Evolutionary conservation across 1,140 invertebrate genomes (phyloP).

Genomic region (Philopotamus ludificatus): DNA sequence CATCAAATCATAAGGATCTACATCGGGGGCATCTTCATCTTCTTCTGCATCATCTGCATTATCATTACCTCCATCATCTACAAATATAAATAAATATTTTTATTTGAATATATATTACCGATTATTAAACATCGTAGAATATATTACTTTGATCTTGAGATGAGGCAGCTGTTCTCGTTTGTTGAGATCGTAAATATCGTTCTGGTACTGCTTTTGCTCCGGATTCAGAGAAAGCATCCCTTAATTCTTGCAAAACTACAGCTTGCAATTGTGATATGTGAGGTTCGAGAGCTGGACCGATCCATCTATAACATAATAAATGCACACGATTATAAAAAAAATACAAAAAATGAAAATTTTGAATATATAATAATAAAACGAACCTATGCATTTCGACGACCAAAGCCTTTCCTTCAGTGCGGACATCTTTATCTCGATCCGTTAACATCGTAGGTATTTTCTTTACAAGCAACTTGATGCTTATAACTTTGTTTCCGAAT

Average conservation of each 20-base stretch:
- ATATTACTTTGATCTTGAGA: slow-evolving; percentile 41
- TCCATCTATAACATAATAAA: slow-evolving; percentile 64
- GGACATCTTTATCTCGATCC: slow-evolving; percentile 87
- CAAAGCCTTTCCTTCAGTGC: slow-evolving; percentile 87
- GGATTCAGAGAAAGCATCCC: slow-evolving; percentile 81
- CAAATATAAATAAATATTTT: slow-evolving; percentile 18
- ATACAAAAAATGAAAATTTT: background rate
- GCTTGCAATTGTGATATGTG: slow-evolving; percentile 85
- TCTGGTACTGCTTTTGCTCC: slow-evolving; percentile 71
- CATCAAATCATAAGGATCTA: slow-evolving; percentile 89
- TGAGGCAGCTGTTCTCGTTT: slow-evolving; percentile 53
- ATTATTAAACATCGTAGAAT: slow-evolving; percentile 8
- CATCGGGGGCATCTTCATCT: slow-evolving; percentile 63
- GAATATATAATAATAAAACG: slow-evolving; percentile 9
- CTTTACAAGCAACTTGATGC: slow-evolving; percentile 86
- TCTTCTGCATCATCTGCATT: slow-evolving; percentile 60
- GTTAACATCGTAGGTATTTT: slow-evolving; percentile 80
- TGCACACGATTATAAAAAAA: background rate
- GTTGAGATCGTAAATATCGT: slow-evolving; percentile 86
- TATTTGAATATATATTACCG: background rate
- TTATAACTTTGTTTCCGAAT: slow-evolving; percentile 91
- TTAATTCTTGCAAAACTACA: slow-evolving; percentile 84
- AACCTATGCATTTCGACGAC: slow-evolving; percentile 87
- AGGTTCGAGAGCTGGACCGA: slow-evolving; percentile 82
- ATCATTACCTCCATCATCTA: slow-evolving; percentile 45